phyloP scores from a whole-genome alignment of 2,888 invertebrate species.

The Zygothrica quintamaculata region DNA sequence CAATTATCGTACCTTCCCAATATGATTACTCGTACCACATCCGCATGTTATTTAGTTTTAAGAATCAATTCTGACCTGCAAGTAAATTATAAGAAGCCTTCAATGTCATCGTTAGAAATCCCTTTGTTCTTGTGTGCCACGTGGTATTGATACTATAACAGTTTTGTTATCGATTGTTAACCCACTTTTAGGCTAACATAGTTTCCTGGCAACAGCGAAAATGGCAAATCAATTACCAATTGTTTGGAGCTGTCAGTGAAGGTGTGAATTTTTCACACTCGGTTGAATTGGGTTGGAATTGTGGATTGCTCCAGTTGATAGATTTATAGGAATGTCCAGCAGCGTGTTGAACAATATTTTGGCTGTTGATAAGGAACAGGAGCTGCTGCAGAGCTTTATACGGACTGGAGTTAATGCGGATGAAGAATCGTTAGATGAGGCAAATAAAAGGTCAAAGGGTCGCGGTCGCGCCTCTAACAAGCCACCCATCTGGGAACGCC shows the following conservation, averaged over 20 bases:
- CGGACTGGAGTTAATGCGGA: slow-evolving; percentile 88
- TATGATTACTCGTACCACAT: no score
- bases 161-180: slow-evolving; percentile 67
- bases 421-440: slow-evolving; percentile 84
- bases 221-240: slow-evolving; percentile 58
- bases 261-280: slow-evolving; percentile 69
- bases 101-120: slow-evolving; percentile 4
- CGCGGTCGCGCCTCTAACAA: slow-evolving; percentile 58
- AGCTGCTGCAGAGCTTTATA: slow-evolving; percentile 92
- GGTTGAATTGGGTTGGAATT: not conserved
- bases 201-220: slow-evolving; percentile 71
- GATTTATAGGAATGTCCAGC: slow-evolving; percentile 76
- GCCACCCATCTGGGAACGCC: slow-evolving; percentile 58
- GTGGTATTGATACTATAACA: slow-evolving; percentile 28
- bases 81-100: no score
- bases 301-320: not conserved
- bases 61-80: no score
- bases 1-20: no score
- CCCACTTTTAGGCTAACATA: slow-evolving; percentile 38
- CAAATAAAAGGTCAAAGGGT: slow-evolving; percentile 64
- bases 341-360: slow-evolving; percentile 86
- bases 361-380: slow-evolving; percentile 89
- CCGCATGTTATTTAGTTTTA: no score
- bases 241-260: slow-evolving; percentile 57
- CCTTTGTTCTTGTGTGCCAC: slow-evolving; percentile 12